These are phyloP conservation scores for Gymnothorax javanicus DNA, from an alignment of 2,797 vertebrate species.

Conservation along the genomic window DNA sequence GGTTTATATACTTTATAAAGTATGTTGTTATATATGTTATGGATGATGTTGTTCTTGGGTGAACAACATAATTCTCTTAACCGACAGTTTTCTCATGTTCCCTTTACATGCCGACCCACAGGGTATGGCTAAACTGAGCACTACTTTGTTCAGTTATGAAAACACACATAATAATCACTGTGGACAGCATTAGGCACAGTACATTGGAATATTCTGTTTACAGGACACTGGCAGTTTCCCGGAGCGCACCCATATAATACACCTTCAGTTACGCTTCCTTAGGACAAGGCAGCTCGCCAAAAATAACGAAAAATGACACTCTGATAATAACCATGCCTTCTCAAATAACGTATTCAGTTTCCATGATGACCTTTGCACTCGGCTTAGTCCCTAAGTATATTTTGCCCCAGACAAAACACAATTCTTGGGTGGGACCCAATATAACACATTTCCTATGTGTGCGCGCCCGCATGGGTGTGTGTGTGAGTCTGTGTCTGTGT, in stretches of 20 bases:
- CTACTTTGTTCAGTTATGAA: neutral
- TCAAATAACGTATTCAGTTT: neutral
- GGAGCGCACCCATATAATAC: constrained; percentile 51
- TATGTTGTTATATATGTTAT: too few species aligned
- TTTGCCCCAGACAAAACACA: neutral
- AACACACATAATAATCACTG: neutral
- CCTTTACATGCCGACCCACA: too few species aligned
- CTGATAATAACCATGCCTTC: constrained; percentile 10
- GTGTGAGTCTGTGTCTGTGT: neutral
- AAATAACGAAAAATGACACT: constrained; percentile 1
- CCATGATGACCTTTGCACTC: constrained; percentile 10
- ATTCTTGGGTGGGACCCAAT: neutral
- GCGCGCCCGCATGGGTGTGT: neutral
- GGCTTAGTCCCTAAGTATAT: neutral
- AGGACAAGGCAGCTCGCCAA: neutral
- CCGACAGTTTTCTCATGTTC: too few species aligned
- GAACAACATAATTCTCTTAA: too few species aligned
- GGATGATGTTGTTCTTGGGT: too few species aligned
- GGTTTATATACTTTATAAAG: too few species aligned
- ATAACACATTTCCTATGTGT: neutral
- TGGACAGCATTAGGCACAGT: neutral
- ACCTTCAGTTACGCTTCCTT: constrained; percentile 11
- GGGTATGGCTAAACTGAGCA: too few species aligned
- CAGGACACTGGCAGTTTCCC: constrained; percentile 40
- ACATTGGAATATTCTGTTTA: neutral